Evolutionary conservation across 2,113 vertebrate genomes (phyloP), one percentile per base, ranked within the genome.

Genomic region (Hypocryptadius cinnamomeus): DNA sequence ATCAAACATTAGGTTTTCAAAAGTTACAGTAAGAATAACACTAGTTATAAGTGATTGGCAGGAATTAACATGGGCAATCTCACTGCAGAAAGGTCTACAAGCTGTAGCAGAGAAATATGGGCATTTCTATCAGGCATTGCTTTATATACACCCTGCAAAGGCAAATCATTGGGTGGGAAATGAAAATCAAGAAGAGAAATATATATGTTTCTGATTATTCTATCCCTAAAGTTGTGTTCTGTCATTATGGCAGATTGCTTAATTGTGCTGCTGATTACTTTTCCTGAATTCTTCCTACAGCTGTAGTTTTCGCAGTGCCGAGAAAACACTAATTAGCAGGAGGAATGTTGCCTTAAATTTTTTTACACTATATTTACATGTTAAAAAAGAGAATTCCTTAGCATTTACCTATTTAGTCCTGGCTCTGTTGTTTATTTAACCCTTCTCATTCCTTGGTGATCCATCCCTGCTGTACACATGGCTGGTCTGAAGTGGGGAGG

Each of bases 191-290:
- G 92, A 71, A 68, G 60, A 85, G 93, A 96, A 97, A 93, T 93
- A 84, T 88, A 96, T 94, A 86, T 96, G 93, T 95, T 97, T 97
- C 95, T 97, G 97, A 97, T 97, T 96, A 97, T 93, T 94, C 96
- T 80, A 50, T 56, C 90, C 74, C 76, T 94, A 97, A 96, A 96
- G 94, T 97, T 97, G 96, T 97, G 95, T 96, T 97, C 97, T 97
- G 92, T 95, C 96, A 96, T 97, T 96, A 97, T 54, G 70, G 95
- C 71, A 97, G 97, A 97, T 96, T 97, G 96, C 97, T 96, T 97
- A 96, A 97, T 97, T 97, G 96, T 96, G 96, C 96, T 93, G 88
- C 92, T 97, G 97, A 97, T 97, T 97, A 96, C 97, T 97, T 96
- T 96, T 96, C 96, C 97, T 92, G 96, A 96, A 90, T 95, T 97